Conservation (phyloP, 2,797 vertebrate species). For the Chelidonichthys spinosus region DNA sequence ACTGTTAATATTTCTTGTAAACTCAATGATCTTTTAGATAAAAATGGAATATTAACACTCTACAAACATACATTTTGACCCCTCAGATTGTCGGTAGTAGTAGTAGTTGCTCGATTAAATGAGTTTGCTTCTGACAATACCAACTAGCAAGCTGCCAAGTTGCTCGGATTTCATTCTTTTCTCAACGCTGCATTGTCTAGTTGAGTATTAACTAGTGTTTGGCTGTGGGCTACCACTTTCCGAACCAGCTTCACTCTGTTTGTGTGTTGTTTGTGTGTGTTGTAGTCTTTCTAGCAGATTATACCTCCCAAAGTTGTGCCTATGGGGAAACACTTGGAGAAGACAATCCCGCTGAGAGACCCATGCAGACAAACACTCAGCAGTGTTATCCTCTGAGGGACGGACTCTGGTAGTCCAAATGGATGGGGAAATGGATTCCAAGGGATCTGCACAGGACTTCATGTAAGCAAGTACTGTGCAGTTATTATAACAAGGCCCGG, state of each 20-base stretch:
- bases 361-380: slow-evolving; percentile 37
- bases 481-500: slow-evolving; percentile 38
- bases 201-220: slow-evolving; percentile 19
- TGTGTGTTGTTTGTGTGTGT: slow-evolving; percentile 29
- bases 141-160: slow-evolving; percentile 10
- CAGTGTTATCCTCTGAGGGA: slow-evolving; percentile 15
- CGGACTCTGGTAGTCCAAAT: background rate
- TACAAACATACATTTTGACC: background rate
- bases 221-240: slow-evolving; percentile 19
- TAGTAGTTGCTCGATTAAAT: background rate
- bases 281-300: slow-evolving; percentile 25
- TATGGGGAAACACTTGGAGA: slow-evolving; percentile 23
- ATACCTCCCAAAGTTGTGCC: slow-evolving; percentile 32
- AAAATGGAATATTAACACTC: background rate
- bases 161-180: slow-evolving; percentile 10
- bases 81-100: background rate
- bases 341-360: slow-evolving; percentile 28
- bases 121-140: slow-evolving; percentile 4
- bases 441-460: slow-evolving; percentile 3
- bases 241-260: slow-evolving; percentile 21
- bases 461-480: slow-evolving; percentile 3
- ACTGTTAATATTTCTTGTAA: background rate
- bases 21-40: background rate
- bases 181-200: slow-evolving; percentile 8
- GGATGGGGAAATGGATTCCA: slow-evolving; percentile 2